Percentiles rank a stretch among this genome's conserved stretches.
phyloP scores from a whole-genome alignment of 2,113 vertebrate genomes.

The Cyphotilapia sp. region DNA sequence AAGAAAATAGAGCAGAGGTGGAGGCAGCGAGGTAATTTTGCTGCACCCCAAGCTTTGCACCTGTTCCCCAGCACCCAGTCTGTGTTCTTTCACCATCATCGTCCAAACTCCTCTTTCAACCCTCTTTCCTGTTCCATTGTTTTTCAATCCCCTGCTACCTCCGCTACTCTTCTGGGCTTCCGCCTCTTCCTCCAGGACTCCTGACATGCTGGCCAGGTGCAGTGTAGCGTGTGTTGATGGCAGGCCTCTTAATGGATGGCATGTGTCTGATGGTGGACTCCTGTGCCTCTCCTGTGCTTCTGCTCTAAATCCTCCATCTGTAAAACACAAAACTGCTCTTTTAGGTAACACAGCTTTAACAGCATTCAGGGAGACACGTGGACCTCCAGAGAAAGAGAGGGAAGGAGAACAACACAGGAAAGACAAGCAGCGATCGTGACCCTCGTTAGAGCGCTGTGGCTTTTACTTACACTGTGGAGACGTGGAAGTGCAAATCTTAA shows the following conservation, averaged over 20 bases:
- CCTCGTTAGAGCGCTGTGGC: background rate
- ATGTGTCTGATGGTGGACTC: slow-evolving; percentile 23
- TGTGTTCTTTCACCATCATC: background rate
- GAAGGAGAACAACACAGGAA: background rate
- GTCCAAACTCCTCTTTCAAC: background rate
- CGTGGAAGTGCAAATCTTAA: background rate
- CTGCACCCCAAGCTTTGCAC: background rate
- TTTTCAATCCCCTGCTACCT: background rate
- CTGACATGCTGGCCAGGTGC: slow-evolving; percentile 19
- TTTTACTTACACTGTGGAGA: background rate
- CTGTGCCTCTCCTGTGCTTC: slow-evolving; percentile 7
- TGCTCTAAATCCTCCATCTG: slow-evolving; percentile 18
- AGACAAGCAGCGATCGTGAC: background rate
- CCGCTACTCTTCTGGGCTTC: background rate
- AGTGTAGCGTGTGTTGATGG: slow-evolving; percentile 24
- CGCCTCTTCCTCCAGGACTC: background rate
- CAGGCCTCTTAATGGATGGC: slow-evolving; percentile 44
- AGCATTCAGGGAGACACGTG: background rate
- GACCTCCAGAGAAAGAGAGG: background rate
- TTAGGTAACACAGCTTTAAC: slow-evolving; percentile 20
- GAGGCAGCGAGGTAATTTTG: background rate
- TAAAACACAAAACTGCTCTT: slow-evolving; percentile 64
- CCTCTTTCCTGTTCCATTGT: background rate
- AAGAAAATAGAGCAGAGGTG: background rate
- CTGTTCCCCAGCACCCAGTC: background rate